These are phyloP conservation scores for Pseudorhombus dupliciocellatus DNA, from an alignment of 2,113 vertebrate genomes.

Conservation along the genomic window DNA sequence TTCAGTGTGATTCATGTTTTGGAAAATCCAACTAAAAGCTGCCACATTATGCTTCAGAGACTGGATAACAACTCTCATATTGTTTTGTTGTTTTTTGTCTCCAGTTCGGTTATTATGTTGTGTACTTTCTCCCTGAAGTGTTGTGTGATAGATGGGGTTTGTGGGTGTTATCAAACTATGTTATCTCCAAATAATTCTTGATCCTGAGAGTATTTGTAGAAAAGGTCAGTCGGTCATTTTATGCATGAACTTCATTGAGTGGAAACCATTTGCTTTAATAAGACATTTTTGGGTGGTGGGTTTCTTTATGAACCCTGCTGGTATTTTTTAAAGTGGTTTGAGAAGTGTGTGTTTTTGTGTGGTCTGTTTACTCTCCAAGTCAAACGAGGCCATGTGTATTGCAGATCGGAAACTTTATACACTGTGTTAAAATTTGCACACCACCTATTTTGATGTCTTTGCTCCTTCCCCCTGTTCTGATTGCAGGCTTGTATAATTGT, in stretches of 20 bases:
- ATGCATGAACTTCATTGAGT: conserved; percentile 47
- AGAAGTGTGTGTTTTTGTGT: conserved; percentile 69
- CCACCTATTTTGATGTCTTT: conserved; percentile 70
- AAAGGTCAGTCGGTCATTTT: conserved; percentile 38
- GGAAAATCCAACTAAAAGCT: background rate
- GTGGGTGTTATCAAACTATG: background rate
- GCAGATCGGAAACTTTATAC: conserved; percentile 69
- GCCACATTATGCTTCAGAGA: background rate
- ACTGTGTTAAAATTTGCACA: conserved; percentile 68
- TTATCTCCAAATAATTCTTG: conserved; percentile 17
- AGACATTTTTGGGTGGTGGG: conserved; percentile 54
- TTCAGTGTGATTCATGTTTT: background rate
- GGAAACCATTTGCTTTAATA: conserved; percentile 57
- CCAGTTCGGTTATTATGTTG: background rate
- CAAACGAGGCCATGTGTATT: conserved; percentile 59
- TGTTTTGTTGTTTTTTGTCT: background rate
- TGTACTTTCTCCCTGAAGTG: background rate
- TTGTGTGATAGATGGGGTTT: background rate
- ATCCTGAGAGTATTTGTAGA: conserved; percentile 9
- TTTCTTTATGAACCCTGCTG: conserved; percentile 58
- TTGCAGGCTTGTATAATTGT: conserved; percentile 74
- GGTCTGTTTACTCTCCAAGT: conserved; percentile 71
- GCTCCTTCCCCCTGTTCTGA: conserved; percentile 59
- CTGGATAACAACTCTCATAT: background rate
- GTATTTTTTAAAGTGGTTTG: conserved; percentile 69